Conservation (phyloP, 1,140 invertebrate genomes). For the Aleiodes sp. region DNA sequence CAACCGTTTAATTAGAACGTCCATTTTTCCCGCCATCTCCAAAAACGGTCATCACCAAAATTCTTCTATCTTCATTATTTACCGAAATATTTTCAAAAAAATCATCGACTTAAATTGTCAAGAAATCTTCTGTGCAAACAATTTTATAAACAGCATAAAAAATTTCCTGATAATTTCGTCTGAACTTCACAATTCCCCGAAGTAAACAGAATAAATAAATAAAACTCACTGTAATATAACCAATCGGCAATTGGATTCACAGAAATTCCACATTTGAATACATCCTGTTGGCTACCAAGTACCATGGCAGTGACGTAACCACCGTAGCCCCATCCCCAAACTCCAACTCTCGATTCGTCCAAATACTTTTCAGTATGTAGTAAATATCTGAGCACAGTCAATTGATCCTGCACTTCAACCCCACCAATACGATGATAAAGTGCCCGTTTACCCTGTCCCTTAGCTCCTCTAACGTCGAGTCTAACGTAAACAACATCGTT, state of each 20-base stretch:
- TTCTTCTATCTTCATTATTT: no score
- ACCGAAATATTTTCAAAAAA: not conserved
- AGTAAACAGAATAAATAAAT: conserved; percentile 3
- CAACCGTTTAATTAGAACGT: no score
- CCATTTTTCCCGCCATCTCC: no score
- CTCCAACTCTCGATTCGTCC: conserved; percentile 85
- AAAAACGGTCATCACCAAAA: no score
- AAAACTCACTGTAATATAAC: conserved; percentile 89
- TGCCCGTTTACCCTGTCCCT: conserved; percentile 81
- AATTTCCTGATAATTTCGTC: no score
- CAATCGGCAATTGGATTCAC: conserved; percentile 95
- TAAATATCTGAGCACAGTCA: conserved; percentile 85
- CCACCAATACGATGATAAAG: conserved; percentile 84
- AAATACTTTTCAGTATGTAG: conserved; percentile 82
- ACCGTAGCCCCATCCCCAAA: conserved; percentile 98
- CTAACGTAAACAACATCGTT: conserved; percentile 90
- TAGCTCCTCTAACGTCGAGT: conserved; percentile 87
- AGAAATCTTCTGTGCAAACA: no score
- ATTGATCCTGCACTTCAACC: conserved; percentile 88
- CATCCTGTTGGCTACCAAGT: conserved; percentile 83
- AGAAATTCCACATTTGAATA: conserved; percentile 91
- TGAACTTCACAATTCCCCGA: no score
- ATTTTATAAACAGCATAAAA: no score
- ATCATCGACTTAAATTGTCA: no score
- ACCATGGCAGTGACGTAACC: conserved; percentile 92